Conservation (phyloP, 1,140 invertebrate genomes). For the Formica selysi region DNA sequence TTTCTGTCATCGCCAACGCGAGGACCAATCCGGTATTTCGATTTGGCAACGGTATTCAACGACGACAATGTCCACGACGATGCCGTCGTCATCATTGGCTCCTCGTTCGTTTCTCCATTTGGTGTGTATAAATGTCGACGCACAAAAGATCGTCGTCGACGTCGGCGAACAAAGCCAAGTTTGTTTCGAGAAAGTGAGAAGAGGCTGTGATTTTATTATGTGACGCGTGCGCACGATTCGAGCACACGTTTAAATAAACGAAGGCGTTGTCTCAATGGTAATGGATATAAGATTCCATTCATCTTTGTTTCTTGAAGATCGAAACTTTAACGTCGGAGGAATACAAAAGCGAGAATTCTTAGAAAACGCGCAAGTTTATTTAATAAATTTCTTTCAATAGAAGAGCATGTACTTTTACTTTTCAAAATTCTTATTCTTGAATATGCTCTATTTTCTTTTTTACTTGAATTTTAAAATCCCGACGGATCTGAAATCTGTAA, state of each 20-base stretch:
- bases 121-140: constrained; percentile 54
- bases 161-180: constrained; percentile 59
- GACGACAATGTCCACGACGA: constrained; percentile 28
- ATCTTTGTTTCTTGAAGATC: constrained; percentile 7
- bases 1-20: constrained; percentile 64
- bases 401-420: background rate
- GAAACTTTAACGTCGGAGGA: background rate
- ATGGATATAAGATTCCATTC: background rate
- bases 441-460: background rate
- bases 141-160: constrained; percentile 22
- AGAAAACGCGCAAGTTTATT: background rate
- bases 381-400: background rate
- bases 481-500: constrained; percentile 14
- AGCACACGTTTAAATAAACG: constrained; percentile 36
- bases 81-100: constrained; percentile 24
- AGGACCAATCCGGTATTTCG: constrained; percentile 57
- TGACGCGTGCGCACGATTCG: background rate
- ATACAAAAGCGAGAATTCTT: background rate
- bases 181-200: constrained; percentile 26
- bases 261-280: background rate
- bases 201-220: constrained; percentile 42
- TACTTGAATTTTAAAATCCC: background rate
- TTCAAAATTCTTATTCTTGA: background rate
- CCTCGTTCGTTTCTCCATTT: background rate
- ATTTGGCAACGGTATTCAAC: constrained; percentile 61